Base-by-base conservation (phyloP, 2,888 invertebrate species). In the Andrena hattorfiana region DNA sequence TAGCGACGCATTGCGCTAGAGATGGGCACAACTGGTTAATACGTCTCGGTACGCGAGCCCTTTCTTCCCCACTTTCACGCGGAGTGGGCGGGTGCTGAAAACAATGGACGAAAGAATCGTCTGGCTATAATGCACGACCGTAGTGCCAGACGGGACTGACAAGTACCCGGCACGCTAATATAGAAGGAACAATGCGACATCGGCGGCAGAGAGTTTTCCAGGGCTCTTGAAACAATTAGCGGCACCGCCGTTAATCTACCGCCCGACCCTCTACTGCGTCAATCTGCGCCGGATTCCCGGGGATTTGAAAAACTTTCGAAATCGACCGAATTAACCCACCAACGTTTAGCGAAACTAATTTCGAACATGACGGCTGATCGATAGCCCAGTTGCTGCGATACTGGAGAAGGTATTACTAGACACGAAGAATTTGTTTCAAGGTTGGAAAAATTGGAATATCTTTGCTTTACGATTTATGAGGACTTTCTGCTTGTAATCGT, bases 21-120 rank as follows among this genome's bases (percentile, higher is more conserved):
- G 74, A 51, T 63, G 49, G 66, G 23, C 49, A 56, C 66, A 67
- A 75, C 71, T 13, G 75, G 56, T 67, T 82, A 75, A 68, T 82
- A 75, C 56, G 49, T 8, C 8, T 16, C 0, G 59, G 49, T 64
- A 66, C 28, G 56, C 13, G 42, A 68, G 51, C 83, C 73, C 76
- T 68, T 77, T 48, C 76, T 54, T 73, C 62, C 62, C 66, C 63
- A 60, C 56, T 69, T 56, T 79, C 73, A 23, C 73, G 66, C 75
- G 68, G 83, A 81, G 70, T 73, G 72, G 85, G 64, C 68, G 69
- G 75, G 48, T 62, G 72, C 4, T 28, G 70, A 54, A 81, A 87
- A 85, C 84, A 89, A 89, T 89, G 77, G 83, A n/a, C 66, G 80
- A 81, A 85, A 87, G 85, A 85, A 87, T 90, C 81, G 84, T 87